Percentiles rank a stretch among this genome's conserved stretches.
Conservation (phyloP, 1,140 invertebrate genomes). For the Drosophila setifemur region DNA sequence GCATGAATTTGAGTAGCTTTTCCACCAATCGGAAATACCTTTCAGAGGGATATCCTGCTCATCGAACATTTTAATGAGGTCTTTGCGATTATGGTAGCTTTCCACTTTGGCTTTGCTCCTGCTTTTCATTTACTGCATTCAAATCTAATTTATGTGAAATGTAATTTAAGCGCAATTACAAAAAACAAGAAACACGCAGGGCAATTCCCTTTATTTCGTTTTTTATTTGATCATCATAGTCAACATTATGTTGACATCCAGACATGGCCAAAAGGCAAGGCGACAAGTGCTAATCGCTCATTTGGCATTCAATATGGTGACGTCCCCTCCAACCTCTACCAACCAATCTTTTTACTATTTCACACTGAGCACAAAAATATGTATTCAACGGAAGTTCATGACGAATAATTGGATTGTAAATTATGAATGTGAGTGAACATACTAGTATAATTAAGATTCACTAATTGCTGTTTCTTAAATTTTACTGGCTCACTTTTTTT, state of each 20-base stretch:
- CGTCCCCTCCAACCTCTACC: neutral
- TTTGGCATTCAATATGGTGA: slow-evolving; percentile 65
- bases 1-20: too few species aligned
- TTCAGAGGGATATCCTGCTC: neutral
- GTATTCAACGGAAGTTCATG: too few species aligned
- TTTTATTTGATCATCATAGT: slow-evolving; percentile 20
- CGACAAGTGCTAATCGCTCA: slow-evolving; percentile 67
- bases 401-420: too few species aligned
- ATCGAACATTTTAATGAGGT: slow-evolving; percentile 31
- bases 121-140: slow-evolving; percentile 41
- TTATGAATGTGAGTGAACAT: too few species aligned
- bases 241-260: slow-evolving; percentile 10
- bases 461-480: too few species aligned
- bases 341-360: too few species aligned
- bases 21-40: too few species aligned
- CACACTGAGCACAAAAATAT: too few species aligned
- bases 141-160: slow-evolving; percentile 51
- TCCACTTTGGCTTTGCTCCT: too few species aligned
- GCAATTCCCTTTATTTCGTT: neutral
- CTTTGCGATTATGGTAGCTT: slow-evolving; percentile 1
- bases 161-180: slow-evolving; percentile 53
- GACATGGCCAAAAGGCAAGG: slow-evolving; percentile 26
- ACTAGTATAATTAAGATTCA: too few species aligned
- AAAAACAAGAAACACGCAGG: slow-evolving; percentile 19
- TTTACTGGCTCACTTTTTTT: neutral